Evolutionary conservation across 2,113 vertebrate species (phyloP).

Genomic region (Paratilapia polleni): DNA sequence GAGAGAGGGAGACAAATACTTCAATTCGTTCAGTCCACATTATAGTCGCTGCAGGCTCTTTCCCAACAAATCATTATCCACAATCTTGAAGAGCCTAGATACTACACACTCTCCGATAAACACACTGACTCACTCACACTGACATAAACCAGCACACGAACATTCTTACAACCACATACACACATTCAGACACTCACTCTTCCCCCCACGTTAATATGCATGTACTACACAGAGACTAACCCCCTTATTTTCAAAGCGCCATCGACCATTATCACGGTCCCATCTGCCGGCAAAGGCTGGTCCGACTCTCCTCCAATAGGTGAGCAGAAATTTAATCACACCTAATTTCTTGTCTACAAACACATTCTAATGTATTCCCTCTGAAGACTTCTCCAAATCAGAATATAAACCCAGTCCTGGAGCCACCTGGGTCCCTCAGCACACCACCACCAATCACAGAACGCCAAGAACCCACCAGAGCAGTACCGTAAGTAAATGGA

Average conservation of each 20-base stretch:
- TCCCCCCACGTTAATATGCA: conserved; percentile 21
- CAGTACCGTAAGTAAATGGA: background rate
- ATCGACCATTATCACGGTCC: conserved; percentile 41
- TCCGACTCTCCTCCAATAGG: conserved; percentile 55
- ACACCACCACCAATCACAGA: conserved; percentile 15
- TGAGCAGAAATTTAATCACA: conserved; percentile 68
- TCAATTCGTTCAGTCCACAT: conserved; percentile 43
- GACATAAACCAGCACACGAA: background rate
- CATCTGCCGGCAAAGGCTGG: conserved; percentile 58
- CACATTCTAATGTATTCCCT: conserved; percentile 73
- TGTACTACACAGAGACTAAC: conserved; percentile 18
- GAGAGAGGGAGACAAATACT: conserved; percentile 3
- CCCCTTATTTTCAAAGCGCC: conserved; percentile 26
- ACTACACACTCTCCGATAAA: background rate
- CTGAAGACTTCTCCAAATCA: conserved; percentile 55
- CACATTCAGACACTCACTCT: background rate
- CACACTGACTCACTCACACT: background rate
- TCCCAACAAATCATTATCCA: conserved; percentile 47
- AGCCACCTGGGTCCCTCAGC: conserved; percentile 71
- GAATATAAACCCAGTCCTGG: conserved; percentile 42
- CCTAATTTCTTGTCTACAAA: conserved; percentile 65
- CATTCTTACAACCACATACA: background rate
- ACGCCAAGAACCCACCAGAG: background rate
- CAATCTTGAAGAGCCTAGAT: conserved; percentile 23
- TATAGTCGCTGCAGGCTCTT: conserved; percentile 35